Conservation (phyloP, 2,113 vertebrate species). For the Puntigrus tetrazona region DNA sequence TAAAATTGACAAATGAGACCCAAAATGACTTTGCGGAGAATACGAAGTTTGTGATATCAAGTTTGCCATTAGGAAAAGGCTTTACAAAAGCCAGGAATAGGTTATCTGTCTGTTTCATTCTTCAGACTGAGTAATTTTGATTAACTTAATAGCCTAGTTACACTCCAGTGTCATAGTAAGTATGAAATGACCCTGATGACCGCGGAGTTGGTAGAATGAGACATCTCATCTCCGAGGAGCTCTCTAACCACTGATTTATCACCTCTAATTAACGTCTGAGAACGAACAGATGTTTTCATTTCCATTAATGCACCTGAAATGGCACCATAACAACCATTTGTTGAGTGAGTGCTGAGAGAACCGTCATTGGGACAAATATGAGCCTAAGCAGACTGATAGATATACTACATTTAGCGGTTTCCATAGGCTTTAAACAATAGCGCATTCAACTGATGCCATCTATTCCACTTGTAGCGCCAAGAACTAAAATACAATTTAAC, state of each 20-base stretch:
- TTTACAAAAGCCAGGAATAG: neutral
- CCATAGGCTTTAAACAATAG: neutral
- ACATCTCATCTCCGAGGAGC: slow-evolving; percentile 15
- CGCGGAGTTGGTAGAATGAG: neutral
- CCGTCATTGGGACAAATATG: neutral
- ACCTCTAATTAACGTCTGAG: slow-evolving; percentile 35
- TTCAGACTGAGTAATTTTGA: neutral
- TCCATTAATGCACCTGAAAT: slow-evolving; percentile 34
- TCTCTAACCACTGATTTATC: slow-evolving; percentile 39
- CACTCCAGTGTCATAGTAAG: neutral
- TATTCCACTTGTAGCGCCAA: neutral
- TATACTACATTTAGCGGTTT: neutral
- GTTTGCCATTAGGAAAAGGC: neutral
- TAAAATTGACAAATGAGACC: neutral
- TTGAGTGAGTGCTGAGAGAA: neutral
- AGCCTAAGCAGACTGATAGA: neutral
- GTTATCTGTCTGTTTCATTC: neutral
- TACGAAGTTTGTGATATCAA: neutral
- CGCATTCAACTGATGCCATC: neutral
- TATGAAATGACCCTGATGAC: neutral
- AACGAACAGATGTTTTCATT: slow-evolving; percentile 46
- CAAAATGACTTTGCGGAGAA: neutral
- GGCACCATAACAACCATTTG: neutral
- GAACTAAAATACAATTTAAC: neutral
- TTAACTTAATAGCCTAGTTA: neutral